phyloP scores from a whole-genome alignment of 2,797 vertebrate genomes.

The Diglossa cyanea region DNA sequence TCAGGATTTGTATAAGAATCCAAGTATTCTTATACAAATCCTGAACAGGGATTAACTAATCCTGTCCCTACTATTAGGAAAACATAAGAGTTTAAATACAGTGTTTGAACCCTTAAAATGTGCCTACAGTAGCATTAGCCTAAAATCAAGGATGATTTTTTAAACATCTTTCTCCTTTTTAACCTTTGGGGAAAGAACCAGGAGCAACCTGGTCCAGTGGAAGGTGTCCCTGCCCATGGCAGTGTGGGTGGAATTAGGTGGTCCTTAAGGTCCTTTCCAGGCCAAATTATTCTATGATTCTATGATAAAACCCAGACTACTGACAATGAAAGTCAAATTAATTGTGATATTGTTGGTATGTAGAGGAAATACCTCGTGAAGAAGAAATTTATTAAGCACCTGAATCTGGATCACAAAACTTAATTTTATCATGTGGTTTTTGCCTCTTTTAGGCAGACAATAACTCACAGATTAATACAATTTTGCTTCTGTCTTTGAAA shows the following conservation, averaged over 20 bases:
- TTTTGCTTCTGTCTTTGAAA: constrained; percentile 9
- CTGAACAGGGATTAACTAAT: not conserved
- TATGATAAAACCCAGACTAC: not conserved
- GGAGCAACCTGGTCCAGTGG: not conserved
- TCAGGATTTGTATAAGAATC: not conserved
- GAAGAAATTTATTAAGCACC: not conserved
- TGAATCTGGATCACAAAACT: not conserved
- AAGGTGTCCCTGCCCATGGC: not conserved
- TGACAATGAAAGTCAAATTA: not conserved
- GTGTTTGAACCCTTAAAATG: not conserved
- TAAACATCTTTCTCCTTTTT: not conserved
- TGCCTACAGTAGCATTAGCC: not conserved
- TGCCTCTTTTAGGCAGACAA: not conserved
- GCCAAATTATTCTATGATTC: not conserved
- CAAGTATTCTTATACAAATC: not conserved
- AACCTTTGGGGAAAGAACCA: not conserved
- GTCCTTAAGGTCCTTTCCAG: not conserved
- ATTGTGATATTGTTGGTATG: not conserved
- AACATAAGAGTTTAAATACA: rapidly evolving
- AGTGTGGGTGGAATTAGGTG: not conserved
- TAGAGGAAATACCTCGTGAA: not conserved
- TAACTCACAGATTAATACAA: not conserved
- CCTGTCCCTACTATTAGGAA: not conserved
- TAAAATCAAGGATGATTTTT: not conserved
- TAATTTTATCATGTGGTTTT: not conserved